phyloP scores from a whole-genome alignment of 2,113 vertebrate species.

The Petrocephalus zakoni region DNA sequence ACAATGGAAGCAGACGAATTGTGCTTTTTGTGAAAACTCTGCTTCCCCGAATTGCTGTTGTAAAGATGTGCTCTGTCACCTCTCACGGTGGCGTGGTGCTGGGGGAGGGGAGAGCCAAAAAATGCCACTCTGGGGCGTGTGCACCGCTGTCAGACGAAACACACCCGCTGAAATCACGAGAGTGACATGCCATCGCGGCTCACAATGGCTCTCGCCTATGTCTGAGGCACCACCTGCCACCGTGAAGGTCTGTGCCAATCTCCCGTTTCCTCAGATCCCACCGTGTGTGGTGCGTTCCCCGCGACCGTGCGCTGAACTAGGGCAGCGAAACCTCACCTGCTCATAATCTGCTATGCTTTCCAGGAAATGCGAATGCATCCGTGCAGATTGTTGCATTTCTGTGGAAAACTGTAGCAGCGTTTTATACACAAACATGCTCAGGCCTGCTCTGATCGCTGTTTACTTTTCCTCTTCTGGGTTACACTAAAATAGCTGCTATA shows the following conservation, averaged over 20 bases:
- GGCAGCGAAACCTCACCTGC: background rate
- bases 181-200: background rate
- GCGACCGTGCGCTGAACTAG: background rate
- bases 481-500: background rate
- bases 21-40: background rate
- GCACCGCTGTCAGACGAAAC: background rate
- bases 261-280: background rate
- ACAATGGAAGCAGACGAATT: background rate
- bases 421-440: background rate
- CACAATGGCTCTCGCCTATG: background rate
- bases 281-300: background rate
- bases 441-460: background rate
- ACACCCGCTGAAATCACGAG: constrained; percentile 21
- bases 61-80: background rate
- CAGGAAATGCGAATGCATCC: background rate
- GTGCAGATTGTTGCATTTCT: background rate
- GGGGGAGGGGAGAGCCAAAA: background rate
- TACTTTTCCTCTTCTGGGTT: background rate
- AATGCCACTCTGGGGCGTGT: constrained; percentile 18
- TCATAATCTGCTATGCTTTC: background rate
- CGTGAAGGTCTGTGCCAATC: background rate
- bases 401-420: background rate
- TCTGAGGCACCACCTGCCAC: background rate
- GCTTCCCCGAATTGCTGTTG: background rate
- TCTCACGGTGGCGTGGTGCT: background rate